Conservation (phyloP, 2,113 vertebrate genomes). For the Corvus moneduloides region DNA sequence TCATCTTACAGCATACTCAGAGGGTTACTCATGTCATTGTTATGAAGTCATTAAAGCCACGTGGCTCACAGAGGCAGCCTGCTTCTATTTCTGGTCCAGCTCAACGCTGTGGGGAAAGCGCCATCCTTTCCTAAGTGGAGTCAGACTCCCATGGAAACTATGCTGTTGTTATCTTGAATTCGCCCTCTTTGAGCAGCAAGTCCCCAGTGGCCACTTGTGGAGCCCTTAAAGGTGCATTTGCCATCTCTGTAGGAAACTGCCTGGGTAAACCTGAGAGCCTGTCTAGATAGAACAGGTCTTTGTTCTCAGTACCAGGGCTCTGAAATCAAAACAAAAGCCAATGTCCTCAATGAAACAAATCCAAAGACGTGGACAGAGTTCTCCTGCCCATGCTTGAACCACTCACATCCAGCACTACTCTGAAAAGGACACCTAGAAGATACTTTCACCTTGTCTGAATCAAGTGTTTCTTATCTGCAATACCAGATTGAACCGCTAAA, state of each 20-base stretch:
- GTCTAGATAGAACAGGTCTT: neutral
- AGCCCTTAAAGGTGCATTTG: neutral
- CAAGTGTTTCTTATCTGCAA: neutral
- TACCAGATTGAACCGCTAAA: neutral
- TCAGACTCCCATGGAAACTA: neutral
- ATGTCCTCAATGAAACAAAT: neutral
- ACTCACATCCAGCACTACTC: neutral
- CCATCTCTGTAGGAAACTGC: neutral
- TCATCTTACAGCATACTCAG: neutral
- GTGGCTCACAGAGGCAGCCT: neutral
- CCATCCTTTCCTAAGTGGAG: neutral
- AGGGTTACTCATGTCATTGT: conserved; percentile 4
- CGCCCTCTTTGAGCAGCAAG: neutral
- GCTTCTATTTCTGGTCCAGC: conserved; percentile 14
- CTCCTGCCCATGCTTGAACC: neutral
- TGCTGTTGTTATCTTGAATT: neutral
- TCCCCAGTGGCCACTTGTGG: neutral
- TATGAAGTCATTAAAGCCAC: conserved; percentile 3
- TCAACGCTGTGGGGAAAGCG: rapidly evolving
- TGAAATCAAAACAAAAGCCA: neutral
- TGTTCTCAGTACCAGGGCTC: neutral
- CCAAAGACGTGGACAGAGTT: neutral
- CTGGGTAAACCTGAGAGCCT: neutral
- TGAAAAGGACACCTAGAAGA: neutral
- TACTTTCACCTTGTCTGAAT: neutral